Percentiles rank a stretch among this genome's conserved stretches.
Evolutionary conservation across 2,888 invertebrate genomes (phyloP).

Genomic region (Agapetus fuscipes): DNA sequence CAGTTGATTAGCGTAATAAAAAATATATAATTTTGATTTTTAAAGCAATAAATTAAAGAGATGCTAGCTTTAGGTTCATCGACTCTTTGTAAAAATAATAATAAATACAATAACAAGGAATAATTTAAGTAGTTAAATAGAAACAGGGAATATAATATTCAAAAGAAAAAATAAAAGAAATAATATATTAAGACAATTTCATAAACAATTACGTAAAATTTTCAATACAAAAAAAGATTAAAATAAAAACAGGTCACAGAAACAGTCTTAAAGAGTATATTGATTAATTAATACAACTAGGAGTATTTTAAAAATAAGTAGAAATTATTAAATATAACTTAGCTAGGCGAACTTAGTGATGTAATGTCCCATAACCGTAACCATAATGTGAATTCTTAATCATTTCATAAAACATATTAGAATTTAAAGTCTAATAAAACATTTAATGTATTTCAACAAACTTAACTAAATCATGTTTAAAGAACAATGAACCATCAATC

Average conservation of each 20-base stretch:
- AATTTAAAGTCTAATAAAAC: slow-evolving; percentile 14
- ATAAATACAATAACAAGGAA: background rate
- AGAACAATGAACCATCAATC: too few relatives aligned
- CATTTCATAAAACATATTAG: too few relatives aligned
- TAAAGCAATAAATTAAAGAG: slow-evolving; percentile 8
- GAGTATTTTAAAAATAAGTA: slow-evolving; percentile 25
- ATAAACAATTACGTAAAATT: slow-evolving; percentile 27
- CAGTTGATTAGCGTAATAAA: too few relatives aligned
- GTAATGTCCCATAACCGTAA: slow-evolving; percentile 20
- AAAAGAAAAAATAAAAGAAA: slow-evolving; percentile 17
- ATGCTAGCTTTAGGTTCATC: too few relatives aligned
- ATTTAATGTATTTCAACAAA: slow-evolving; percentile 15
- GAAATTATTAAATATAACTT: slow-evolving; percentile 16
- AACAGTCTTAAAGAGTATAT: slow-evolving; percentile 41
- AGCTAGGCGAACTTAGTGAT: too few relatives aligned
- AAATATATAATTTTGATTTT: slow-evolving; percentile 12
- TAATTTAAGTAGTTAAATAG: slow-evolving; percentile 5
- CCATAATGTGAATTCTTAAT: slow-evolving; percentile 11
- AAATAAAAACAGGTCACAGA: slow-evolving; percentile 47
- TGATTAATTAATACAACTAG: slow-evolving; percentile 18
- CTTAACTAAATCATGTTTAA: too few relatives aligned
- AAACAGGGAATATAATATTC: too few relatives aligned
- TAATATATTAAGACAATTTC: slow-evolving; percentile 16
- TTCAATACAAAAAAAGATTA: slow-evolving; percentile 26
- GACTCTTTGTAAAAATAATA: too few relatives aligned